phyloP scores from a whole-genome alignment of 1,140 invertebrate species.

The Aethina tumida region DNA sequence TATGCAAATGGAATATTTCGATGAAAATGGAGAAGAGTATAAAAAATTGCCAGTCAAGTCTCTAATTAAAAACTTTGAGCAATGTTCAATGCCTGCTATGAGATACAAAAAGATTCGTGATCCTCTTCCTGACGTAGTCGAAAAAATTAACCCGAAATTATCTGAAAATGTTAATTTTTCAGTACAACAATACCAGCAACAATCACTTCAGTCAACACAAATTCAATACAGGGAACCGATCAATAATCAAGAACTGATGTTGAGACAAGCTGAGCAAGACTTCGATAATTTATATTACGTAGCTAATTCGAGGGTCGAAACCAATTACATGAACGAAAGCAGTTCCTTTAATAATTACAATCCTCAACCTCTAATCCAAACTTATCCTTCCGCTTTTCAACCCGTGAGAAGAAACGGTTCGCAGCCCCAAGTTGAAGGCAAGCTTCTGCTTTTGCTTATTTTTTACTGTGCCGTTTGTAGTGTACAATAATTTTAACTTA shows the following conservation, averaged over 20 bases:
- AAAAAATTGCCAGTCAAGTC: slow-evolving; percentile 51
- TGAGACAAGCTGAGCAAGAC: slow-evolving; percentile 25
- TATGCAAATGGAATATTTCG: slow-evolving; percentile 2
- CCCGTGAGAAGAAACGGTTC: slow-evolving; percentile 3
- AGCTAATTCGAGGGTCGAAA: slow-evolving; percentile 14
- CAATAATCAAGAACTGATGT: slow-evolving; percentile 11
- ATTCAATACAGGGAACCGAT: slow-evolving; percentile 1
- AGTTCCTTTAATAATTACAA: slow-evolving; percentile 33
- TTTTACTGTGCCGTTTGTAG: slow-evolving; percentile 3
- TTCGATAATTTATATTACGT: slow-evolving; percentile 26
- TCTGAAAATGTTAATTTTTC: background rate
- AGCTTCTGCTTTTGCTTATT: slow-evolving; percentile 16
- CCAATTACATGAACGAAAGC: slow-evolving; percentile 27
- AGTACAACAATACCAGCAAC: background rate
- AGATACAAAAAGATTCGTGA: slow-evolving; percentile 45
- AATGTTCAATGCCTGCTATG: slow-evolving; percentile 44
- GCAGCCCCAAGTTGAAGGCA: slow-evolving; percentile 17
- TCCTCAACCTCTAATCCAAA: slow-evolving; percentile 12
- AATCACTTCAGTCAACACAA: slow-evolving; percentile 1
- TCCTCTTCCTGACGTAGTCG: slow-evolving; percentile 27
- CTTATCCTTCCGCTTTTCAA: slow-evolving; percentile 9
- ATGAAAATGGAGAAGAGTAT: slow-evolving; percentile 39
- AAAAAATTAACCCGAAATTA: slow-evolving; percentile 14
- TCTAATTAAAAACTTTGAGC: slow-evolving; percentile 53
- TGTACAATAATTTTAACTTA: background rate